phyloP scores from a whole-genome alignment of 2,113 vertebrate species.

The Asarcornis scutulata region DNA sequence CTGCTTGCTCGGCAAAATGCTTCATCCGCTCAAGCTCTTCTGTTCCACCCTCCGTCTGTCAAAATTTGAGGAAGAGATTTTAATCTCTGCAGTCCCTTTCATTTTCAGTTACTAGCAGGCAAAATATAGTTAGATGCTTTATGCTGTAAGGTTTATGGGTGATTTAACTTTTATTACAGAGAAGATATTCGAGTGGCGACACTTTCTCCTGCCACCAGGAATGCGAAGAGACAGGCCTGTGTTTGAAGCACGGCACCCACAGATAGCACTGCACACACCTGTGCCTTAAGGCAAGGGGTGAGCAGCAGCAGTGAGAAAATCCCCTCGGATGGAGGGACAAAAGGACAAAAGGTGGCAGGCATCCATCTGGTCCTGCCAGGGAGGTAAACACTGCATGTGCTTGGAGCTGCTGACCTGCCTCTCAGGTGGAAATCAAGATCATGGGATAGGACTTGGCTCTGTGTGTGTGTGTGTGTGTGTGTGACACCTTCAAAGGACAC shows the following conservation, averaged over 20 bases:
- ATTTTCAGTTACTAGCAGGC: background rate
- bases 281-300: background rate
- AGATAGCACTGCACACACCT: accelerated
- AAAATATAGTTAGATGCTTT: background rate
- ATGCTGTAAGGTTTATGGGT: background rate
- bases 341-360: background rate
- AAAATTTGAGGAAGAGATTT: background rate
- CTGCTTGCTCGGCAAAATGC: background rate
- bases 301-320: background rate
- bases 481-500: background rate
- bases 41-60: background rate
- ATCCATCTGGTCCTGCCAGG: accelerated
- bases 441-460: background rate
- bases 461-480: no score
- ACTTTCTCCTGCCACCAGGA: background rate
- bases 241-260: background rate
- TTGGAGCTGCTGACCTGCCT: accelerated
- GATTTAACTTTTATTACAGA: background rate
- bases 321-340: background rate
- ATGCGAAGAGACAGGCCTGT: background rate
- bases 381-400: background rate
- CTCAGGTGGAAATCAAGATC: background rate
- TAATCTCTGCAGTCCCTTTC: background rate
- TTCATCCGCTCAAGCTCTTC: background rate
- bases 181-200: background rate